These are phyloP conservation scores for Stichopus chloronotus DNA, from an alignment of 35 echinoderm and acorn worm species.

Conservation along the genomic window DNA sequence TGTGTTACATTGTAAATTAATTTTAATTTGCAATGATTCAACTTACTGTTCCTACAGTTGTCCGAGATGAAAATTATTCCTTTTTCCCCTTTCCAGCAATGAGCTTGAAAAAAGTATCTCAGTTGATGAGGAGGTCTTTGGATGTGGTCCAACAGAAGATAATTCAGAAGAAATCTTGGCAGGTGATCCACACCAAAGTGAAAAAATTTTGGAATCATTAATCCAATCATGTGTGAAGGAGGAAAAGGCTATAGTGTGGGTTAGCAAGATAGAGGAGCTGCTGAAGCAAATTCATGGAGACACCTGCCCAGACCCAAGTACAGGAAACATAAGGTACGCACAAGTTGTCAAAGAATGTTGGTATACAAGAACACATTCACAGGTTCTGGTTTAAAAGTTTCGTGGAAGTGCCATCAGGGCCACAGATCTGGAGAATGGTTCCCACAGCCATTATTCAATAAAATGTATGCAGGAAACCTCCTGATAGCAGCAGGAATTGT, in stretches of 20 bases:
- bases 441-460: neutral
- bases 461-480: neutral
- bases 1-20: too few species aligned
- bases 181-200: neutral
- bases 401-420: neutral
- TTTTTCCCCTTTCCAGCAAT: neutral
- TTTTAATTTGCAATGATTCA: too few species aligned
- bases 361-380: neutral
- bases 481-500: constrained; percentile 3
- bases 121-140: neutral
- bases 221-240: too few species aligned
- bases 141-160: neutral
- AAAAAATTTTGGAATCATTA: too few species aligned
- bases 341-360: neutral
- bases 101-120: neutral
- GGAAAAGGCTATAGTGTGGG: neutral
- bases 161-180: neutral
- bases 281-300: constrained; percentile 19
- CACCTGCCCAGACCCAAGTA: neutral
- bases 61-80: too few species aligned
- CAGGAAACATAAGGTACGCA: too few species aligned
- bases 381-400: neutral
- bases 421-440: neutral
- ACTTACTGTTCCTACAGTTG: too few species aligned
- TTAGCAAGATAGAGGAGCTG: neutral